Evolutionary conservation across 1,140 invertebrate species (phyloP).

Genomic region (Euwallacea similis): DNA sequence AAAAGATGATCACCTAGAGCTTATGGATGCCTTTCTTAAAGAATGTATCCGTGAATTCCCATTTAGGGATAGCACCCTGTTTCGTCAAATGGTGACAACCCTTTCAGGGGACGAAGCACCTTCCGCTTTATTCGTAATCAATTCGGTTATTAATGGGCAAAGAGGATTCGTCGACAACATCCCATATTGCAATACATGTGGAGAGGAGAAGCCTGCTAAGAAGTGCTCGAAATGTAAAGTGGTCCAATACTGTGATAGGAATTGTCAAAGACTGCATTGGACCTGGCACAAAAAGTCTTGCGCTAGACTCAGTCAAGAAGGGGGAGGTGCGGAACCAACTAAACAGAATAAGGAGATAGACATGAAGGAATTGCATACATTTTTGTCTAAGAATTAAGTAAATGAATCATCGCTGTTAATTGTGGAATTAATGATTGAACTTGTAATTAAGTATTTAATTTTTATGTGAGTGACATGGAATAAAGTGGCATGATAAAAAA

Average conservation of each 20-base stretch:
- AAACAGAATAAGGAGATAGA: constrained; percentile 25
- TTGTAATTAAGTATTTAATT: not conserved
- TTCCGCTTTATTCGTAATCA: constrained; percentile 73
- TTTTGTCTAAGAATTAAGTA: constrained; percentile 33
- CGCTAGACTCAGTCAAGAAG: constrained; percentile 57
- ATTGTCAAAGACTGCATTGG: constrained; percentile 96
- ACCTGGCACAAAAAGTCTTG: constrained; percentile 91
- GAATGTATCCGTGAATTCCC: constrained; percentile 87
- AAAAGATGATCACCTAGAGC: constrained; percentile 75
- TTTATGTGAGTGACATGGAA: no score
- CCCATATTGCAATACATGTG: constrained; percentile 83
- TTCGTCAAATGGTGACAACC: constrained; percentile 79
- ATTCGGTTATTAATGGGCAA: constrained; percentile 86
- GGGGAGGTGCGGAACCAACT: constrained; percentile 1
- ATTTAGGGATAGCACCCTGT: constrained; percentile 81
- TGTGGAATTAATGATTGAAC: not conserved
- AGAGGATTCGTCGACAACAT: constrained; percentile 72
- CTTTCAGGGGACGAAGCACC: constrained; percentile 70
- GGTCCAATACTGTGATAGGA: constrained; percentile 90
- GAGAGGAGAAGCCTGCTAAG: constrained; percentile 83
- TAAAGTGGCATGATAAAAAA: not conserved
- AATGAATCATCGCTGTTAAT: not conserved
- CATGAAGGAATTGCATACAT: constrained; percentile 34
- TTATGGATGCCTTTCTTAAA: constrained; percentile 79
- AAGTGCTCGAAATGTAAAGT: constrained; percentile 95